Base-by-base conservation (phyloP, 2,113 vertebrate species). In the Argyrosomus japonicus region DNA sequence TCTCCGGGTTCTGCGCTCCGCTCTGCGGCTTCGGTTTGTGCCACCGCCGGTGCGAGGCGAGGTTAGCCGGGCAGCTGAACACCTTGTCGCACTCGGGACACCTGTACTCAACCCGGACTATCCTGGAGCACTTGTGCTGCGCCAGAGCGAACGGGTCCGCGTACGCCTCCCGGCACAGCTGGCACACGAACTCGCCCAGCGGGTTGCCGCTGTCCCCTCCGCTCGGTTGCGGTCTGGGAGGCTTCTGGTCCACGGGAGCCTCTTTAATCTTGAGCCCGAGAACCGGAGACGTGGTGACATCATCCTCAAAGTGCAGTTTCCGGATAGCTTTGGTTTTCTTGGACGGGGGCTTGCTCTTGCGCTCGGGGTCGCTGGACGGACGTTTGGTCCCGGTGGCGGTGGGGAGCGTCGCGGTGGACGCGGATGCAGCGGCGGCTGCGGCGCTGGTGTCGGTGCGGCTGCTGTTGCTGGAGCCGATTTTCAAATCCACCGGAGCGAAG, bases 61-160 rank as follows among this genome's bases (percentile, higher is more conserved):
- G 96, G 94, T 98, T 99, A 50, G 97, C 97, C 2, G 97, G 97
- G 91, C 97, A 99, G 93, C 96, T 97, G 95, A 98, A 98, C 70
- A 97, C 96, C 93, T 98, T 99, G 94, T 96, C 96, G 82, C 97
- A 98, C 89, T 99, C 97, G 0, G 97, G 97, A 70, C 97, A 98
- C 91, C 97, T 95, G 95, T 98, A 98, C 93, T 99, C 97, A 62
- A 99, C 96, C 45, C 97, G 96, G 50, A 98, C 97, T 87, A 99
- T 99, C 82, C 97, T 93, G 75, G 97, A 99, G 91, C 97, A 99
- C 89, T 96, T 96, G 95, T 99, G 97, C 94, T 98, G 97, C 4
- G 97, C 97, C 84, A 99, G 94, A 2, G 96, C 93, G 86, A 97
- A 95, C 1, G 97, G 97, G 90, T 98, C 97, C 8, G 91, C 94